phyloP scores from a whole-genome alignment of 2,797 vertebrate species.

The Muscicapa comitata region DNA sequence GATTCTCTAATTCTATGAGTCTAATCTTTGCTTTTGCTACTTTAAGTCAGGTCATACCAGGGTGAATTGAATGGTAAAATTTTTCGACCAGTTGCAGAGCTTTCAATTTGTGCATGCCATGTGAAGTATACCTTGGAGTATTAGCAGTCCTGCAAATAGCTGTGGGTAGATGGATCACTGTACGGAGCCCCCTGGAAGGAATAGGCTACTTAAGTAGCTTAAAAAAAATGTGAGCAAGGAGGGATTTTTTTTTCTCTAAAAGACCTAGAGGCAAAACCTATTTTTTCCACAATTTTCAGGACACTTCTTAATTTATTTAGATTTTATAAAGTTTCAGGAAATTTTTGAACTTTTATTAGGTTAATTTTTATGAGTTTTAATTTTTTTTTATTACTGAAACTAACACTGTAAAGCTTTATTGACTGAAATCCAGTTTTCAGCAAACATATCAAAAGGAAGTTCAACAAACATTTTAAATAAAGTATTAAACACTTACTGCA shows the following conservation, averaged over 20 bases:
- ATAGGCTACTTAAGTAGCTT: background rate
- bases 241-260: background rate
- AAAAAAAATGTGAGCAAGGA: background rate
- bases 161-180: background rate
- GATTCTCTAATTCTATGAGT: background rate
- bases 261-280: background rate
- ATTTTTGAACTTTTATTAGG: background rate
- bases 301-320: background rate
- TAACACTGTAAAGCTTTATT: background rate
- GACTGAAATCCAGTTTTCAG: background rate
- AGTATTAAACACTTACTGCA: background rate
- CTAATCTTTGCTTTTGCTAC: background rate
- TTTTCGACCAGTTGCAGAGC: background rate
- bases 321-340: background rate
- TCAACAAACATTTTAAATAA: constrained; percentile 22
- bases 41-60: background rate
- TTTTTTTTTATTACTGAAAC: background rate
- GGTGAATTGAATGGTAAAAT: background rate
- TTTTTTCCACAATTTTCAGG: background rate
- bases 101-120: background rate
- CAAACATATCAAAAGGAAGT: background rate
- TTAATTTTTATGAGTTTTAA: background rate
- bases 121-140: background rate
- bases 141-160: background rate
- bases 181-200: background rate